Conservation (phyloP, 2,888 invertebrate species). For the Epiblema foenella region DNA sequence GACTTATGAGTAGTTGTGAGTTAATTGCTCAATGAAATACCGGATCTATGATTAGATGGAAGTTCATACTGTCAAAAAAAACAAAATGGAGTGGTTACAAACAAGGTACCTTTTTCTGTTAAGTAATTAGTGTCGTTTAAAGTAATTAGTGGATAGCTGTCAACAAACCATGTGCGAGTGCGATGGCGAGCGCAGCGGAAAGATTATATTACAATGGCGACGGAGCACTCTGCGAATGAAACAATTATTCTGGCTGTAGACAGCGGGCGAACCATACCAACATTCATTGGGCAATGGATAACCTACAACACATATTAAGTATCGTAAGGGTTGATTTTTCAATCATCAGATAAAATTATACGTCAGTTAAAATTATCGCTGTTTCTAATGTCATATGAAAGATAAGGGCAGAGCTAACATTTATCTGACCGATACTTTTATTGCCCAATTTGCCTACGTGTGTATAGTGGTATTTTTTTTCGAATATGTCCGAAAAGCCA, state of each 20-base stretch:
- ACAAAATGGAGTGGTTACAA: slow-evolving; percentile 2
- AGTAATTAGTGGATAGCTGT: slow-evolving; percentile 28
- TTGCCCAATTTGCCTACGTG: no score
- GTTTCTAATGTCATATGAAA: no score
- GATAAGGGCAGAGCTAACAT: no score
- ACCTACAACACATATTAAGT: neutral
- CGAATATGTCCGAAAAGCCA: no score
- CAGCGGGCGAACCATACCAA: neutral
- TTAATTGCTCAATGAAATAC: no score
- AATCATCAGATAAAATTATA: no score
- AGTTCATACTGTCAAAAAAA: no score
- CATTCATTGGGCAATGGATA: neutral
- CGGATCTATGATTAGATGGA: neutral
- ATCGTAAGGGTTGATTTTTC: no score
- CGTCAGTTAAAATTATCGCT: no score
- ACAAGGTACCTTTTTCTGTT: slow-evolving; percentile 9
- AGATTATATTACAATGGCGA: slow-evolving; percentile 17
- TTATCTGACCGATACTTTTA: no score
- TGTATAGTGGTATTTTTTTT: no score
- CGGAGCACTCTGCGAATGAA: slow-evolving; percentile 22
- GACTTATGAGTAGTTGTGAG: no score
- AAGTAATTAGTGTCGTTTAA: slow-evolving; percentile 29
- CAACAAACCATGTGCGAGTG: slow-evolving; percentile 22
- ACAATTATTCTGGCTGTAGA: neutral
- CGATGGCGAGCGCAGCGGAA: slow-evolving; percentile 5